These are phyloP conservation scores for Coptotermes formosanus DNA, from an alignment of 1,140 invertebrate species.

Conservation along the genomic window DNA sequence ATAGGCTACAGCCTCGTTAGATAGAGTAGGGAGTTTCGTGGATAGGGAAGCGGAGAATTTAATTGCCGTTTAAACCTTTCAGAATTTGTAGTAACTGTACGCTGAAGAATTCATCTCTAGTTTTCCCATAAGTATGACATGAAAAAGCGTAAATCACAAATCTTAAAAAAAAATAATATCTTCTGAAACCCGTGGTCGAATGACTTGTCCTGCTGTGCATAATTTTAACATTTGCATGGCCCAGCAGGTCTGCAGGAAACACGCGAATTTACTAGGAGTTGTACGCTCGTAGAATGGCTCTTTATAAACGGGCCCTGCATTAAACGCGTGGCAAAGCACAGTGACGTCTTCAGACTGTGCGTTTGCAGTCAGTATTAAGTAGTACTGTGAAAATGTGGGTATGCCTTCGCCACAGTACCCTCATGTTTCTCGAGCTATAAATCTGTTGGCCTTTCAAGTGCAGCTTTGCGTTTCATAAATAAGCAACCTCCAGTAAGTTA, in stretches of 20 bases:
- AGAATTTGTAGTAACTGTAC: too few species aligned
- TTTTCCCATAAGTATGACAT: not conserved
- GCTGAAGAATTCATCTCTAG: too few species aligned
- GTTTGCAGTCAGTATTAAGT: not conserved
- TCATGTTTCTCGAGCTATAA: too few species aligned
- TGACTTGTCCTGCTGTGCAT: not conserved
- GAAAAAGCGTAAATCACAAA: not conserved
- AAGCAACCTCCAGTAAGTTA: too few species aligned
- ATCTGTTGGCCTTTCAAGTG: too few species aligned
- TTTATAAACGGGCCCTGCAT: not conserved
- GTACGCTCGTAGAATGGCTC: not conserved
- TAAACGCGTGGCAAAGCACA: not conserved
- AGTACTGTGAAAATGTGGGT: too few species aligned
- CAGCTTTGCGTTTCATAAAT: too few species aligned
- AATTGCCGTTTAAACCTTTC: too few species aligned
- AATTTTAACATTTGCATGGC: not conserved
- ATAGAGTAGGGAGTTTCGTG: too few species aligned
- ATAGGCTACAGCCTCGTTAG: too few species aligned
- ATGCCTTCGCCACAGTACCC: too few species aligned
- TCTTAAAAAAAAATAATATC: not conserved
- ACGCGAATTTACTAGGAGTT: not conserved
- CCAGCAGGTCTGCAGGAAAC: not conserved
- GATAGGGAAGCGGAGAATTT: too few species aligned
- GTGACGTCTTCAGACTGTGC: not conserved
- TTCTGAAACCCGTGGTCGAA: not conserved